These are phyloP conservation scores for Hepsetus odoe DNA, from an alignment of 2,113 vertebrate species.

Conservation along the genomic window DNA sequence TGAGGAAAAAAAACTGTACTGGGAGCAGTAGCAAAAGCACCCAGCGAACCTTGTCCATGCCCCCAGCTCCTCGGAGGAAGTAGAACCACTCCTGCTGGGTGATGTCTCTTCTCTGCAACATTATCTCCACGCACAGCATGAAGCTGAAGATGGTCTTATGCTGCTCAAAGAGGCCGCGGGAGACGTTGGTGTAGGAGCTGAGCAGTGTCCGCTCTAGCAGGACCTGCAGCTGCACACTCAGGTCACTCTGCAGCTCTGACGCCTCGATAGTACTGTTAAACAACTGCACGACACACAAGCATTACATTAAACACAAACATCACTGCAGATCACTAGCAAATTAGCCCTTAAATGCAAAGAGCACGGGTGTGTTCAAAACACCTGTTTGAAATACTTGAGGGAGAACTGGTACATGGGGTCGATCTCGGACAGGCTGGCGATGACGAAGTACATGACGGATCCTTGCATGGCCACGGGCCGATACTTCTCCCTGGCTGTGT, in stretches of 20 bases:
- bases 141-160: constrained; percentile 85
- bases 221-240: constrained; percentile 72
- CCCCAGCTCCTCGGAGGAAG: constrained; percentile 73
- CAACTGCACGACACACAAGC: constrained; percentile 62
- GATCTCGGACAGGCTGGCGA: constrained; percentile 81
- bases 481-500: constrained; percentile 75
- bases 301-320: background rate
- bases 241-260: constrained; percentile 65
- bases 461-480: constrained; percentile 76
- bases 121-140: constrained; percentile 79
- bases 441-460: constrained; percentile 81
- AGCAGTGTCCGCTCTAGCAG: constrained; percentile 75
- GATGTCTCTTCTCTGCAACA: constrained; percentile 72
- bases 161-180: constrained; percentile 79
- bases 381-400: constrained; percentile 88
- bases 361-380: no score
- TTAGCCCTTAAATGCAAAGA: background rate
- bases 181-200: constrained; percentile 72
- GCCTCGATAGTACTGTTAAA: constrained; percentile 80
- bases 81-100: constrained; percentile 76
- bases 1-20: no score
- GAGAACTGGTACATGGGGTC: constrained; percentile 86
- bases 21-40: background rate
- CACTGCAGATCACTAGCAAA: background rate
- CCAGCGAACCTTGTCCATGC: constrained; percentile 75